These are phyloP conservation scores for Heterotilapia buettikoferi DNA, from an alignment of 2,113 vertebrate genomes.

Conservation along the genomic window DNA sequence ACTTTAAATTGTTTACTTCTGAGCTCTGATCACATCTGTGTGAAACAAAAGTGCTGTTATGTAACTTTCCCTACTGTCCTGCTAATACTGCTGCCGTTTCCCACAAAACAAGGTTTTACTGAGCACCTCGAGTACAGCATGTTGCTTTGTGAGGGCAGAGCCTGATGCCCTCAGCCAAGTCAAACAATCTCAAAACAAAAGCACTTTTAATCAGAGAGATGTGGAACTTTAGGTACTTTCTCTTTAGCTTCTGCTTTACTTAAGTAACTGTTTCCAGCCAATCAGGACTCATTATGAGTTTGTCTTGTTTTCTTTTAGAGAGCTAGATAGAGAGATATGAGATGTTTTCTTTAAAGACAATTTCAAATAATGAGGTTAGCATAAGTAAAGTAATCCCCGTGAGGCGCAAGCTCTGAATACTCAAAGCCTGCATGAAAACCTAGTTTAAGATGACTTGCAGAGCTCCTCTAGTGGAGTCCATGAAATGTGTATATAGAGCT, in stretches of 20 bases:
- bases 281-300: neutral
- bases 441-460: neutral
- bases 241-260: accelerated
- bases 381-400: neutral
- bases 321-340: neutral
- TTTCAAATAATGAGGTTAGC: neutral
- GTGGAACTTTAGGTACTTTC: neutral
- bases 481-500: neutral
- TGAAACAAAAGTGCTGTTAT: neutral
- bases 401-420: neutral
- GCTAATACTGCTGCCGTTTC: neutral
- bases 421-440: neutral
- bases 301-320: neutral
- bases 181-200: neutral
- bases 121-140: neutral
- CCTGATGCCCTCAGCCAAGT: neutral
- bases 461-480: neutral
- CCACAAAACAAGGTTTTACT: neutral
- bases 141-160: neutral
- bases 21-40: neutral
- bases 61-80: neutral
- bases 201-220: neutral
- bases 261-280: neutral
- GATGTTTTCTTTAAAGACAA: neutral
- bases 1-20: neutral